A percentile compares a stretch with the other conserved stretches of the same genome.
These are phyloP conservation scores for Sorex fumeus DNA, from an alignment of 2,113 vertebrate species.

Conservation along the genomic window DNA sequence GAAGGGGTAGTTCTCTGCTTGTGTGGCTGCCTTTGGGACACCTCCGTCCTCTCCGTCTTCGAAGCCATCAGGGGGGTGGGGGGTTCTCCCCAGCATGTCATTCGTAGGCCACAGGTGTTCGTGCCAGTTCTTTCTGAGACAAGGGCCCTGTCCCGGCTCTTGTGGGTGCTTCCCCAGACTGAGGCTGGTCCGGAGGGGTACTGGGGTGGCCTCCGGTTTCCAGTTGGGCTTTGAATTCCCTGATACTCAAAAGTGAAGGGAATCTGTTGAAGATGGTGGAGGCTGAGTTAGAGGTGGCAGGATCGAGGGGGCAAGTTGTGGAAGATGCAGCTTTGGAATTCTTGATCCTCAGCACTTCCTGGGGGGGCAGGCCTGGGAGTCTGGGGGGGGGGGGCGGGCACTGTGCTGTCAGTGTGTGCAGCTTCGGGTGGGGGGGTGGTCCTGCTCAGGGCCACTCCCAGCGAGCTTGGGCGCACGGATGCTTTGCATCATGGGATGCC, in stretches of 20 bases:
- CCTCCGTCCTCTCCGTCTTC: constrained; percentile 32
- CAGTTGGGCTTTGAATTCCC: constrained; percentile 70
- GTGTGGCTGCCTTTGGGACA: constrained; percentile 62
- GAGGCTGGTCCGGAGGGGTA: not conserved
- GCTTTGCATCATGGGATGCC: constrained; percentile 52
- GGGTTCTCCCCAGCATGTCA: constrained; percentile 48
- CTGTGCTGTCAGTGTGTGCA: not conserved
- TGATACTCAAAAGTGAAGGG: constrained; percentile 57
- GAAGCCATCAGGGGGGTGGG: constrained; percentile 51
- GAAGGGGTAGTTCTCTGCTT: constrained; percentile 46
- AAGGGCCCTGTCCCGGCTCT: no score
- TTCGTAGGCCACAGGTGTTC: constrained; percentile 46
- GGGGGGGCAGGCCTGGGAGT: not conserved
- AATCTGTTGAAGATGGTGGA: constrained; percentile 54
- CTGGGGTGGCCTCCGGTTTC: constrained; percentile 68
- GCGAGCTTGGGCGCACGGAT: constrained; percentile 22
- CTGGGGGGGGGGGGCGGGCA: not conserved
- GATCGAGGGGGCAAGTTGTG: not conserved
- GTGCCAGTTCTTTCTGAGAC: constrained; percentile 61
- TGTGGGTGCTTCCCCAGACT: no score
- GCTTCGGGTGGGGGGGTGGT: not conserved
- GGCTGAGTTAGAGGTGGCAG: not conserved
- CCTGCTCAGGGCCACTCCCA: not conserved
- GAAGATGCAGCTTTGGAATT: not conserved
- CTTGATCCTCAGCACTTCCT: constrained; percentile 25